Evolutionary conservation across 2,888 invertebrate species (phyloP).

Genomic region (Megamerina dolium): DNA sequence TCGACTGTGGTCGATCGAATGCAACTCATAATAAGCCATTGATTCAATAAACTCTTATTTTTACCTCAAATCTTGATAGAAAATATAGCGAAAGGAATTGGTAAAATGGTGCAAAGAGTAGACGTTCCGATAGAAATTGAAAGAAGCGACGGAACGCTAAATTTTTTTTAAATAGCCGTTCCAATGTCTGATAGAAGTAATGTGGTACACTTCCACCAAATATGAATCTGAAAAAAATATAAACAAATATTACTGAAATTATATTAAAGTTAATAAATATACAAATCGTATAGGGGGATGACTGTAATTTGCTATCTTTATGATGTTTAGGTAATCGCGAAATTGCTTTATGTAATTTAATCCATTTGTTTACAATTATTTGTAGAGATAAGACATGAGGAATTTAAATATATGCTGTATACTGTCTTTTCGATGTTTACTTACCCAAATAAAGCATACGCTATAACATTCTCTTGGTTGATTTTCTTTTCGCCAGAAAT

Average conservation of each 20-base stretch:
- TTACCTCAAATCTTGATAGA: conserved; percentile 65
- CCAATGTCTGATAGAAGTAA: conserved; percentile 64
- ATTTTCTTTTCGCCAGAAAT: conserved; percentile 60
- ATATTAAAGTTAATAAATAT: too few species aligned
- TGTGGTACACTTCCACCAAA: conserved; percentile 77
- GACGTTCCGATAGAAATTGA: conserved; percentile 64
- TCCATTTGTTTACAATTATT: too few species aligned
- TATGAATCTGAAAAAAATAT: conserved; percentile 53
- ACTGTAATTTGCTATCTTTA: too few species aligned
- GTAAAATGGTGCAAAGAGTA: conserved; percentile 66
- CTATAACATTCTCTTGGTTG: conserved; percentile 61
- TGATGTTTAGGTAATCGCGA: too few species aligned
- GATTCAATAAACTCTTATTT: too few species aligned
- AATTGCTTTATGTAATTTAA: too few species aligned
- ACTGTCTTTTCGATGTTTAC: too few species aligned
- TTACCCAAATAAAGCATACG: conserved; percentile 72
- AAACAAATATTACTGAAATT: neutral
- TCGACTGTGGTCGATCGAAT: too few species aligned
- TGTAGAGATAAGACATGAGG: too few species aligned
- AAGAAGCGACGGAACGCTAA: conserved; percentile 53
- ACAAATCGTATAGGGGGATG: too few species aligned
- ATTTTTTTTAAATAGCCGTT: conserved; percentile 57
- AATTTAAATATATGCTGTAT: too few species aligned
- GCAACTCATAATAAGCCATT: too few species aligned
- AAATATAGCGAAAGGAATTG: conserved; percentile 69